Evolutionary conservation across 1,140 invertebrate species (phyloP).

Genomic region (Helicoverpa zea): DNA sequence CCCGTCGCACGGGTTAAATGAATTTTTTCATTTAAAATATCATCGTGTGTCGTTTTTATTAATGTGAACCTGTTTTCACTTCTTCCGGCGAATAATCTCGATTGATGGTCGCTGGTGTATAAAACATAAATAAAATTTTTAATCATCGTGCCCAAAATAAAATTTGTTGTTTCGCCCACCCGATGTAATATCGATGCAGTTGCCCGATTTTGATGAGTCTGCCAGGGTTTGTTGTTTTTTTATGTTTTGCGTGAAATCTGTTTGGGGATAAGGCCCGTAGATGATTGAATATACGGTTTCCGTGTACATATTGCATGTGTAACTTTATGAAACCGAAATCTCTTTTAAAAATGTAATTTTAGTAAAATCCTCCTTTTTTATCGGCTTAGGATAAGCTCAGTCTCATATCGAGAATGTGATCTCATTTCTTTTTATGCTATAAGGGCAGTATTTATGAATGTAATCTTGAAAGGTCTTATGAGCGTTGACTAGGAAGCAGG

Average conservation of each 20-base stretch:
- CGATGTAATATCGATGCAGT: conserved; percentile 44
- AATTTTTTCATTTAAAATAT: conserved; percentile 62
- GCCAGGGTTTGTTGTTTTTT: conserved; percentile 14
- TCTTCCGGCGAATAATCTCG: conserved; percentile 54
- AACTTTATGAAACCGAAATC: not conserved
- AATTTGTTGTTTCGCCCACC: conserved; percentile 40
- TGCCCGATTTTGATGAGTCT: conserved; percentile 38
- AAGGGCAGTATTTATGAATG: too few species aligned
- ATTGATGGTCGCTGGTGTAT: conserved; percentile 53
- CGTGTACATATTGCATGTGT: not conserved
- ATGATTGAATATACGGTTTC: not conserved
- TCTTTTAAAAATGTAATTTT: not conserved
- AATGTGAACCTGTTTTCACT: conserved; percentile 56
- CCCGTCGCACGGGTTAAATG: conserved; percentile 50
- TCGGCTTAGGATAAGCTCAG: too few species aligned
- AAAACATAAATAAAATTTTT: conserved; percentile 62
- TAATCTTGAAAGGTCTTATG: too few species aligned
- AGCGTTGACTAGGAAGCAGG: too few species aligned
- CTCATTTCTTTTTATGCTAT: too few species aligned
- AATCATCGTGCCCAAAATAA: conserved; percentile 53
- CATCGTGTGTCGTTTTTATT: conserved; percentile 60
- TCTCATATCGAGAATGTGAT: too few species aligned
- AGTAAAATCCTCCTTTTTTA: too few species aligned
- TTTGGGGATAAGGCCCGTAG: not conserved
- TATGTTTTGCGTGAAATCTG: not conserved